Evolutionary conservation across 2,888 invertebrate genomes (phyloP).

Genomic region (Julus scandinavius): DNA sequence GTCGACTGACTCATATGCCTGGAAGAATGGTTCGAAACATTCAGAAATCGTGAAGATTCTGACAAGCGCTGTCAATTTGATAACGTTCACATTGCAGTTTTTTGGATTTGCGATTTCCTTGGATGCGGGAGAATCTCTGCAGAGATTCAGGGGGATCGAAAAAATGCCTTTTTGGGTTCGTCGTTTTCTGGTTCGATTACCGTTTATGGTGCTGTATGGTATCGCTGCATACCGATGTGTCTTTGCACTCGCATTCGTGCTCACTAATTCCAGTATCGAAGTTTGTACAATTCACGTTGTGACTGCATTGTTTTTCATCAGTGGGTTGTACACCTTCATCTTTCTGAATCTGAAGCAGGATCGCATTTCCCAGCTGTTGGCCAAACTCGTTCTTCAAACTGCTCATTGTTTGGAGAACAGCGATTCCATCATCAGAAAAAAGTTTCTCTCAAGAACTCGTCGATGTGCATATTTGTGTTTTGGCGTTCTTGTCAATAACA

Average conservation of each 20-base stretch:
- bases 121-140: neutral
- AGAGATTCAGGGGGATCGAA: neutral
- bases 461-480: neutral
- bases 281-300: neutral
- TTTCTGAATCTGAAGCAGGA: neutral
- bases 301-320: neutral
- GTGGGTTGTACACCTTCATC: neutral
- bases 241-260: neutral
- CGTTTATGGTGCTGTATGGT: neutral
- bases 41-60: neutral
- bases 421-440: neutral
- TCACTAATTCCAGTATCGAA: neutral
- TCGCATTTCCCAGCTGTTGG: neutral
- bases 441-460: neutral
- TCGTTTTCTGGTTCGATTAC: neutral
- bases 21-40: neutral
- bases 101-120: neutral
- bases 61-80: neutral
- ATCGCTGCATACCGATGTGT: neutral
- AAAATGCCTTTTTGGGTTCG: neutral
- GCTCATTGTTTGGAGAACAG: neutral
- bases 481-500: neutral
- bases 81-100: neutral
- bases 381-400: neutral
- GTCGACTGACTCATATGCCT: neutral